phyloP scores from a whole-genome alignment of 37 sponge, comb jelly and placozoan species.

The Diacarnus erythraeanus region DNA sequence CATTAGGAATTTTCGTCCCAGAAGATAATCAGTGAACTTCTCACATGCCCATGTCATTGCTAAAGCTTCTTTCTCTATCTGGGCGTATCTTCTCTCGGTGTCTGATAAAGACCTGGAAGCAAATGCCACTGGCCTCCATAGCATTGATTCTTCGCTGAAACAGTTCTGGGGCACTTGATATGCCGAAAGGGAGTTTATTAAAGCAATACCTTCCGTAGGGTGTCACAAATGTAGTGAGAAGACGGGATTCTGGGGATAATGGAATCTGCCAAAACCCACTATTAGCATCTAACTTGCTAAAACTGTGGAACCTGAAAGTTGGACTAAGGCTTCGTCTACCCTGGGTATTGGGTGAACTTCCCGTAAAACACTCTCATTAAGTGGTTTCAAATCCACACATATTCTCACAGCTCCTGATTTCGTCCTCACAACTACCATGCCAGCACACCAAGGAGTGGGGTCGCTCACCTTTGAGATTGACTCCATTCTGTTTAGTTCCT shows the following conservation, averaged over 20 bases:
- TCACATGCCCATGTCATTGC: constrained; percentile 39
- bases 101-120: constrained; percentile 43
- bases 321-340: constrained; percentile 44
- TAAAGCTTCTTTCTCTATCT: constrained; percentile 53
- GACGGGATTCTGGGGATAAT: constrained; percentile 5
- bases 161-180: constrained; percentile 55
- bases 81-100: constrained; percentile 36
- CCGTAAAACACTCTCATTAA: constrained; percentile 37
- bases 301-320: constrained; percentile 38
- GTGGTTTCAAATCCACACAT: constrained; percentile 32
- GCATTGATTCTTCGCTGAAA: constrained; percentile 36
- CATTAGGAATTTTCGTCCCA: constrained; percentile 15
- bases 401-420: constrained; percentile 24
- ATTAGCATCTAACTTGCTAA: constrained; percentile 51
- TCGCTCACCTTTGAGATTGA: constrained; percentile 22
- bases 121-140: constrained; percentile 54
- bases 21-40: constrained; percentile 29
- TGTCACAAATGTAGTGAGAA: constrained; percentile 51
- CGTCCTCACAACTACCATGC: constrained; percentile 50
- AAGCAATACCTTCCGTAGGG: constrained; percentile 44
- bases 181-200: constrained; percentile 51
- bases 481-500: constrained; percentile 39
- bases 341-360: constrained; percentile 57
- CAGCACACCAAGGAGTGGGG: constrained; percentile 52
- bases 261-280: constrained; percentile 64